Base-by-base conservation (phyloP, 35 echinoderm and acorn worm species). In the Strongylocentrotus purpuratus region DNA sequence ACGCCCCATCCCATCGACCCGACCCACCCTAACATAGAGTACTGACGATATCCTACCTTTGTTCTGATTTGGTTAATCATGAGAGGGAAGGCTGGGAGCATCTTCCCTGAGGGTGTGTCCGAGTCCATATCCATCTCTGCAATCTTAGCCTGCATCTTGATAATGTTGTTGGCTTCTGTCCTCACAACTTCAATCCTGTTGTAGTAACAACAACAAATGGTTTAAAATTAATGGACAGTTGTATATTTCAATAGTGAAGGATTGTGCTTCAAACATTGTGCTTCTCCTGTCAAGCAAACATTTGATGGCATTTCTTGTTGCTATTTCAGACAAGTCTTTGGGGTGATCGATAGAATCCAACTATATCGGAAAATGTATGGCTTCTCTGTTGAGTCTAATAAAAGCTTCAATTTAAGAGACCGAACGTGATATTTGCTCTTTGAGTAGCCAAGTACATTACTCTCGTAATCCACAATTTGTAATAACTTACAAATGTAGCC, bases 11-110 rank as follows among this genome's bases (percentile, higher is more conserved):
- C 61, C 18, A 25, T 78, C 17, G 52, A 59, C 4, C 52, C 52
- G 5, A 41, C 35, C 50, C 50, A 55, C 10, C 50, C 10, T 13
- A 10, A 55, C 10, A 13, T 55, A 9, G 9, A 11, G 0, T 55
- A 55, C 22, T 1, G 4, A 78, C 65, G 15, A 55, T 78, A 28
- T 78, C 25, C n/a, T 31, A 97, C 96, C 95, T 95, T 45, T 31
- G 94, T 52, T 94, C 95, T 97, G 35, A 97, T 86, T 47, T 95
- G 78, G 71, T 59, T 95, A 0, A 95, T 93, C 96, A 97, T 97
- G 46, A 92, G 61, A 15, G 95, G 47, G 92, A 97, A 97, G 31
- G 86, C 41, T 0, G 96, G 96, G 92, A 97, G 94, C 47, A 46
- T 88, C 12, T 95, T 86, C 10, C 85, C 71, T 15, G 35, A n/a